These are phyloP conservation scores for Scaptomyza flava DNA, from an alignment of 2,888 invertebrate genomes.

Conservation along the genomic window DNA sequence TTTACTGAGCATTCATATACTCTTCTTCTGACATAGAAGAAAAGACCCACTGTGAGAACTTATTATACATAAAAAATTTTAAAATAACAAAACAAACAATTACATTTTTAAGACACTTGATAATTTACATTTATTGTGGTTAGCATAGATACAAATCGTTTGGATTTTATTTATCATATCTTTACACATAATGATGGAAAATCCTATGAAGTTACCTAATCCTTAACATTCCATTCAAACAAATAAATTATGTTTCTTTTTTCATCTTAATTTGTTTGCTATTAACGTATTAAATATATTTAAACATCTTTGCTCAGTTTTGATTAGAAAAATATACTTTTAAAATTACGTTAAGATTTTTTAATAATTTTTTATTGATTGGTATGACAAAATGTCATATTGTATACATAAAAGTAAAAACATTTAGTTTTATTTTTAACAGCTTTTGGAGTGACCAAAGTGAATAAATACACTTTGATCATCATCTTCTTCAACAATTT, in stretches of 20 bases:
- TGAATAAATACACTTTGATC: constrained; percentile 59
- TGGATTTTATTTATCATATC: background rate
- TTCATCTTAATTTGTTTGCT: constrained; percentile 22
- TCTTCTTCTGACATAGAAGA: constrained; percentile 6
- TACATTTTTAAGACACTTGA: constrained; percentile 51
- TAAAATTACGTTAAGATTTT: constrained; percentile 11
- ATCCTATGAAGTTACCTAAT: constrained; percentile 11
- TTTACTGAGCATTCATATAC: background rate
- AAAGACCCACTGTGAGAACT: background rate
- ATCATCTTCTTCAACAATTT: constrained; percentile 8
- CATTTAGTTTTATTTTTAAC: constrained; percentile 47
- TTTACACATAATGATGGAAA: constrained; percentile 22
- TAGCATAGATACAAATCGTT: constrained; percentile 44
- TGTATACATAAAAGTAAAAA: constrained; percentile 61
- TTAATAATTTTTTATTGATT: constrained; percentile 6
- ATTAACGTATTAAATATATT: constrained; percentile 28
- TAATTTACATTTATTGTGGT: constrained; percentile 51
- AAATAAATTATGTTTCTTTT: constrained; percentile 11
- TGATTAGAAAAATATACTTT: constrained; percentile 53
- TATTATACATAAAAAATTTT: background rate
- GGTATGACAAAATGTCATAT: constrained; percentile 54
- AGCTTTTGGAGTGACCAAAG: constrained; percentile 34
- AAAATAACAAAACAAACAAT: background rate
- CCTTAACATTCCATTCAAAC: constrained; percentile 7
- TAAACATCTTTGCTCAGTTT: constrained; percentile 28